Evolutionary conservation across 92 coral and sea anemone genomes (phyloP), one percentile per base, ranked within the genome.

Genomic region (Porites divaricata): DNA sequence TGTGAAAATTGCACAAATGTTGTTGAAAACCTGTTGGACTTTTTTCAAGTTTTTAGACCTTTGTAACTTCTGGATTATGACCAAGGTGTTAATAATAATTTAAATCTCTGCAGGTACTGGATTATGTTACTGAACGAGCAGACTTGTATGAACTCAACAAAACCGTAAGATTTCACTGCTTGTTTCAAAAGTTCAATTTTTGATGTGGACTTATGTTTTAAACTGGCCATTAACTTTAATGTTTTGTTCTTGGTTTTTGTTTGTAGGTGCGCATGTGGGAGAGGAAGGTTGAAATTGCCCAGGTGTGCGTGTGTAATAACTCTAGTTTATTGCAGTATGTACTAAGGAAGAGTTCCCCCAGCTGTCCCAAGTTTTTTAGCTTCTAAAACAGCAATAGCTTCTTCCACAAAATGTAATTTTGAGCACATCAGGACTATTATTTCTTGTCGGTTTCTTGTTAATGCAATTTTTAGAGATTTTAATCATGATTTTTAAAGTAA

Each of bases 221-320:
- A 15, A 20, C 52, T 41, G 1, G 10, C 28, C 13, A 13, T 12
- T 20, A 23, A n/a, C 12, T 17, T 13, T 1, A 75, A 59, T 23
- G 25, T 17, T 12, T n/a, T 59, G 28, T 59, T 22, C 14, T 9
- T 19, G 2, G 50, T 10, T 15, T 70, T 20, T 70, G 20, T 59
- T 23, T 58, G 48, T 64, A 89, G 93, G 93, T 89, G 17, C 93
- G 93, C 64, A 96, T 96, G 99, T 96, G 99, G 99, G 97, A 96
- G 69, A 90, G 99, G 87, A 96, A 96, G 81, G 99, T 96, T 52
- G 99, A 96, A 84, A 96, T 96, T 61, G 99, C 99, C 16, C 92
- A 93, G 91, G 98, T 96, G 74, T 77, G 86, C 73, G 59, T 35
- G 53, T 14, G 54, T 12, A 23, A 65, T 77, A 6, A 20, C 56